Conservation (phyloP, 1,140 invertebrate species). For the Berghia stephanieae region DNA sequence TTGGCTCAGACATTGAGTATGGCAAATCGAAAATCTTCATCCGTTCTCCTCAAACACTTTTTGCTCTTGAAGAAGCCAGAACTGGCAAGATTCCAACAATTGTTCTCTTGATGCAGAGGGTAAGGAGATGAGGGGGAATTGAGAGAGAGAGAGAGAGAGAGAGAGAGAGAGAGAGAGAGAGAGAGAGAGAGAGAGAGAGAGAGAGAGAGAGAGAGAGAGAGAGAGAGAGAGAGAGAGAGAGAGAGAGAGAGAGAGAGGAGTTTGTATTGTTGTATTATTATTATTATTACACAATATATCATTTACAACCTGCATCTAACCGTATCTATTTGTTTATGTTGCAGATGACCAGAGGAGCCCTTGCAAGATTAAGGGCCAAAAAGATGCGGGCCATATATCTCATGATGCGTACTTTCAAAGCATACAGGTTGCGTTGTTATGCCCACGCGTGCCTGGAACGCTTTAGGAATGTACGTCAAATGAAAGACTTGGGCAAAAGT, state of each 20-base stretch:
- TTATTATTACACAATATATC: too few relatives aligned
- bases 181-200: too few relatives aligned
- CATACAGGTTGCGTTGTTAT: slow-evolving; percentile 85
- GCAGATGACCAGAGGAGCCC: slow-evolving; percentile 81
- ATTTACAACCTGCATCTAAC: too few relatives aligned
- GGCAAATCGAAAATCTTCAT: slow-evolving; percentile 96
- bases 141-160: too few relatives aligned
- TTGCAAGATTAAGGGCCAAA: slow-evolving; percentile 82
- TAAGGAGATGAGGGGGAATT: slow-evolving; percentile 41
- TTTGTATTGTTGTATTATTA: too few relatives aligned
- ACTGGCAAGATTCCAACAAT: slow-evolving; percentile 85
- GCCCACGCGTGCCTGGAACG: slow-evolving; percentile 66
- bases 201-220: too few relatives aligned
- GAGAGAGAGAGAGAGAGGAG: too few relatives aligned
- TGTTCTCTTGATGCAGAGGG: slow-evolving; percentile 91
- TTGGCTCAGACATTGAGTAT: slow-evolving; percentile 87
- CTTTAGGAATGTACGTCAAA: slow-evolving; percentile 66
- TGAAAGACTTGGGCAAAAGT: slow-evolving; percentile 80
- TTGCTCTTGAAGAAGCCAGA: slow-evolving; percentile 81
- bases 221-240: too few relatives aligned
- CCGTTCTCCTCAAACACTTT: slow-evolving; percentile 87
- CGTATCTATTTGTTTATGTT: slow-evolving; percentile 27
- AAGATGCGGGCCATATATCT: slow-evolving; percentile 84
- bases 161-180: too few relatives aligned
- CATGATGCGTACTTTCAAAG: slow-evolving; percentile 85